Percentiles rank a stretch among this genome's conserved stretches.
These are phyloP conservation scores for Holcopasites calliopsidis DNA, from an alignment of 1,140 invertebrate genomes.

Conservation along the genomic window DNA sequence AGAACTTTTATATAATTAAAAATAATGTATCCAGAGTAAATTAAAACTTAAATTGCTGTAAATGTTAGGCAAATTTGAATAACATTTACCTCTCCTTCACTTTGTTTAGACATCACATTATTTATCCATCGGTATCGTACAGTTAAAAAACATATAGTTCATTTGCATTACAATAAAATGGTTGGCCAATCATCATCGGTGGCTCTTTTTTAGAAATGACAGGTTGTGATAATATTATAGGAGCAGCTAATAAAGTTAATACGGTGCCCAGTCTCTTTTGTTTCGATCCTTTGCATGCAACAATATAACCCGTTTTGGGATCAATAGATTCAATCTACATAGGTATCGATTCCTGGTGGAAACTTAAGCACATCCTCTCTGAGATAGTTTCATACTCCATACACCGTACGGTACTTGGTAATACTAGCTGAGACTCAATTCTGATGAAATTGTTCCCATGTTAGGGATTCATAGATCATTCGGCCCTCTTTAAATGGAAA, in stretches of 20 bases:
- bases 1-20: background rate
- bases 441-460: background rate
- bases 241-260: conserved; percentile 44
- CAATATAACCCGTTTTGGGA: conserved; percentile 49
- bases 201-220: conserved; percentile 37
- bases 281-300: conserved; percentile 33
- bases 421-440: background rate
- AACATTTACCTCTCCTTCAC: too few relatives aligned
- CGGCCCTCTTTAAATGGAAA: too few relatives aligned
- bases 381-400: background rate
- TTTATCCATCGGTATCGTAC: background rate
- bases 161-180: conserved; percentile 28
- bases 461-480: background rate
- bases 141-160: background rate
- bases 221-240: conserved; percentile 33
- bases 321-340: conserved; percentile 28
- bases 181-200: background rate
- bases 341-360: conserved; percentile 11
- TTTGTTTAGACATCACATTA: too few relatives aligned
- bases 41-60: too few relatives aligned
- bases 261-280: conserved; percentile 14
- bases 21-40: background rate
- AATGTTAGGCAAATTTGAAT: too few relatives aligned
- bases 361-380: conserved; percentile 22
- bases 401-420: background rate